Evolutionary conservation across 2,888 invertebrate species (phyloP), one percentile per base, ranked within the genome.

Genomic region (Polydesmus complanatus): DNA sequence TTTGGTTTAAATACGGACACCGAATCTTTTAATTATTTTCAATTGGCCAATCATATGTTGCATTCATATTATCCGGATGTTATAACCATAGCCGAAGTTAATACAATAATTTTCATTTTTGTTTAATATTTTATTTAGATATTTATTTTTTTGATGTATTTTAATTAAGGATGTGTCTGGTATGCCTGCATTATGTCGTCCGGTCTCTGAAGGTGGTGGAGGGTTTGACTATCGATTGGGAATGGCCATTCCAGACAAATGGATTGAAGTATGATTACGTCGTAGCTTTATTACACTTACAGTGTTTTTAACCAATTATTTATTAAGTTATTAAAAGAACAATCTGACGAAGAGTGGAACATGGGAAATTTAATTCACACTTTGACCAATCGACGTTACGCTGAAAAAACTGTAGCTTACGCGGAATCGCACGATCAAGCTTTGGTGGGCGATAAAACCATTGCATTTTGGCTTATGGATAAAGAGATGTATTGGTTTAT

Each of bases 381-480:
- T 0, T 78, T 99, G 62, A 87, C 87, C 23, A 98, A 99, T 76
- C 79, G 97, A 1, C 81, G 98, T 18, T 96, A 95, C 86, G 85
- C 84, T 80, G 98, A 99, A 75, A 88, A 88, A 62, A 88, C 91
- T n/a, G 88, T 99, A 0, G 92, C 97, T 0, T 99, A 99, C 71
- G 88, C 90, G 1, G 98, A 99, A 78, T 95, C 95, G 27, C 98
- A 98, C 70, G 97, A 98, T 73, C 97, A 98, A 80, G 95, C 96
- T 8, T 77, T 96, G 50, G 96, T 96, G 0, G 96, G 98, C 0
- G 98, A 99, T 75, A 99, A 99, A 75, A 96, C 97, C 0, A 83
- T 99, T 51, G 97, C 98, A 1, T 99, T 99, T 78, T 98, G 98
- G 98, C 75, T 97, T 66, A 96, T 97, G 96, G 96, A 97, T 76